Base-by-base conservation (phyloP, 2,797 vertebrate genomes). In the Otolemur crassicaudatus region DNA sequence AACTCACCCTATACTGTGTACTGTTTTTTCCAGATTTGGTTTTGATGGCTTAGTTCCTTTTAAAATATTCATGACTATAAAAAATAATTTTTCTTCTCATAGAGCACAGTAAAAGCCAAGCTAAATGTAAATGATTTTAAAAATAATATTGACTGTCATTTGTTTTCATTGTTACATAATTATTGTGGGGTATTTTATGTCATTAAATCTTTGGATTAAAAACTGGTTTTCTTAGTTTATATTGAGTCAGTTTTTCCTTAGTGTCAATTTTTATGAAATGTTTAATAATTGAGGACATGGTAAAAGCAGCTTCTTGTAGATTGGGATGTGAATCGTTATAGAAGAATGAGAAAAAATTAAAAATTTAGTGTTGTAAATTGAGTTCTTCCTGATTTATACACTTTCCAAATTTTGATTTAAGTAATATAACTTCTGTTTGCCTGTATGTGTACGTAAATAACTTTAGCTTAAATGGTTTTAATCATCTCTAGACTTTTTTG, bases 11-110 rank as follows among this genome's bases (percentile, higher is more conserved):
- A 58, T 29, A 11, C 20, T 82, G 19, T 53, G 60, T 83, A 70
- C 69, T 90, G 9, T 92, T 96, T 97, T 95, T 83, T 94, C 56
- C 81, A 81, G 69, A 93, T 94, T 80, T 90, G 69, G 72, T 89
- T 93, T 96, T 80, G 80, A 91, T 95, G 90, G 43, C 76, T 79
- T 94, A 69, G 23, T n/a, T 56, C 77, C 37, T 95, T 97, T 97
- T 88, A 94, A 96, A 92, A 85, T 88, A 96, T 72, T 90, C 93
- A 91, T 91, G 77, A 67, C 13, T 46, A 20, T 84, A 72, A 83
- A 84, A 90, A 70, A 12, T 81, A 75, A 7, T 87, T 95, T 96
- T 94, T 97, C 34, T 43, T 88, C 6, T 91, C 19, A 37, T n/a
- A 94, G 29, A 95, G 63, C n/a, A 65, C 43, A 91, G 34, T 49